phyloP scores from a whole-genome alignment of 2,113 vertebrate genomes.

The Phylloscopus whistleri region DNA sequence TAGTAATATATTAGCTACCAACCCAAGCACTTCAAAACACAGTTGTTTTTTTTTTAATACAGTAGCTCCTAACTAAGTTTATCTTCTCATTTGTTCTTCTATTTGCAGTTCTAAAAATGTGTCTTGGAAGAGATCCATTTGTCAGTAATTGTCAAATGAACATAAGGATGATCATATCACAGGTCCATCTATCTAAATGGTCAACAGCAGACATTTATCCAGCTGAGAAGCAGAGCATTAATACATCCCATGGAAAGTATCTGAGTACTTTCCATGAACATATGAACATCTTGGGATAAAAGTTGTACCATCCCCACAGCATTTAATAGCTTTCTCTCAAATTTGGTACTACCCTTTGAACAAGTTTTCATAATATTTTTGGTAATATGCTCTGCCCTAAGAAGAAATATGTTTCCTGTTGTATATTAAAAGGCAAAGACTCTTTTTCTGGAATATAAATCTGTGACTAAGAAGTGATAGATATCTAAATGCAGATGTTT shows the following conservation, averaged over 20 bases:
- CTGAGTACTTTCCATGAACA: background rate
- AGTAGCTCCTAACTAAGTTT: background rate
- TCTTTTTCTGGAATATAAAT: slow-evolving; percentile 9
- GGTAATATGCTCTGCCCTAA: background rate
- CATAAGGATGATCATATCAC: background rate
- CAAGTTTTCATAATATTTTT: background rate
- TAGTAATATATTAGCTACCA: background rate
- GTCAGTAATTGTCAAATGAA: background rate
- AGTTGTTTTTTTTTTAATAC: background rate
- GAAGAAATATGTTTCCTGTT: background rate
- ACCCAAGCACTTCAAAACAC: background rate
- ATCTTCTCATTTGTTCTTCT: background rate
- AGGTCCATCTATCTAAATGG: background rate
- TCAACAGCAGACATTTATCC: background rate
- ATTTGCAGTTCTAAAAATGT: background rate
- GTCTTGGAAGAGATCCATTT: background rate
- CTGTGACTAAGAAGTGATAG: background rate
- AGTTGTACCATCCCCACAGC: background rate
- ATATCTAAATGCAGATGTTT: background rate
- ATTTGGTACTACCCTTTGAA: background rate
- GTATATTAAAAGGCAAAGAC: background rate
- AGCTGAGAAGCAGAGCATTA: background rate
- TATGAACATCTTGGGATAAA: background rate
- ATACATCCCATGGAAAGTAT: background rate
- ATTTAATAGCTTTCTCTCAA: background rate